Evolutionary conservation across 2,797 vertebrate genomes (phyloP), one percentile per base, ranked within the genome.

Genomic region (Taenioides sp.): DNA sequence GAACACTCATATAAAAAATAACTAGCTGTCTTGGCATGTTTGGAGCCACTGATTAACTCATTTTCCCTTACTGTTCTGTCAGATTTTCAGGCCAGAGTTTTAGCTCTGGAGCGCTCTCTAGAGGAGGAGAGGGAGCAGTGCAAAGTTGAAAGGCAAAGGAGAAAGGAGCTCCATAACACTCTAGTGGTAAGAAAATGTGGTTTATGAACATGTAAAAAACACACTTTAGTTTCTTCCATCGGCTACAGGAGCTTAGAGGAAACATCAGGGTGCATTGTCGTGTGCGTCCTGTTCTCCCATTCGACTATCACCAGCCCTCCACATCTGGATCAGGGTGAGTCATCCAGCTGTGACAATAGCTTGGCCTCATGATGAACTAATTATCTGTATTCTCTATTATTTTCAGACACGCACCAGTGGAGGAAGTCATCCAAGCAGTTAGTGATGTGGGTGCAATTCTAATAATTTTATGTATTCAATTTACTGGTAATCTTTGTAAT

Each of bases 241-340:
- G 52, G 9, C 64, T 66, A 3, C 75, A 96, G 96, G 96, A 96
- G 84, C 73, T 96, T 70, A 93, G 91, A 77, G 95, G 95, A 31
- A 95, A 94, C 80, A 94, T 96, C 80, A 81, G 94, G 74, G 95
- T 96, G 25, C 94, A 96, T 90, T 96, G 96, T 72, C 91, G 94
- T 43, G 87, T 96, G 47, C 91, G 93, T 17, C 95, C 95, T 0
- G 43, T 93, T 52, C 77, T 96, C 0, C 90, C 88, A 7, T 92
- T 94, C 37, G 94, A 95, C 80, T 43, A 71, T 14, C 70, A 83
- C 64, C 74, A 70, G 54, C 79, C 77, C 57, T 74, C 61, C 0
- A 1, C 22, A 1, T 60, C 78, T 47, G 78, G 67, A 71, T 83
- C 85, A 4, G 88, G 90, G 95, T 96, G 43, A 17, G 86, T 75